Percentiles rank a stretch among this genome's conserved stretches.
Conservation (phyloP, 2,888 invertebrate genomes). For the Agrotis segetum region DNA sequence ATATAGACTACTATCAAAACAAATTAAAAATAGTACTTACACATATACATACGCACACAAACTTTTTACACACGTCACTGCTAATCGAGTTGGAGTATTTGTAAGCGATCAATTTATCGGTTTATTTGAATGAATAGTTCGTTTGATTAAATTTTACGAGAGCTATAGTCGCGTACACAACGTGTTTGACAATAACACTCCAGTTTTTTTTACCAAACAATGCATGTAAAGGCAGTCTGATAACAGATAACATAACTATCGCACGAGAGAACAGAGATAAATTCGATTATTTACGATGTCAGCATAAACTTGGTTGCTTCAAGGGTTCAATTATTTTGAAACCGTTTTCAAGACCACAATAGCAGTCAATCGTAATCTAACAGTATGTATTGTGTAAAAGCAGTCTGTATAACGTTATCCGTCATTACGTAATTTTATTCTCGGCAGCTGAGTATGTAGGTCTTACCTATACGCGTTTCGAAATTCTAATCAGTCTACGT, state of each 20-base stretch:
- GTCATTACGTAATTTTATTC: constrained; percentile 74
- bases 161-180: constrained; percentile 40
- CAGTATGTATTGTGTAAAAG: constrained; percentile 60
- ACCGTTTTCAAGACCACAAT: constrained; percentile 33
- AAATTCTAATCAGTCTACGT: constrained; percentile 73
- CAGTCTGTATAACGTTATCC: constrained; percentile 63
- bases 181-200: constrained; percentile 54
- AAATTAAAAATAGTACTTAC: constrained; percentile 62
- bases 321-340: constrained; percentile 41
- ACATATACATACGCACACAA: constrained; percentile 38
- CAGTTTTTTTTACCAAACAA: constrained; percentile 53
- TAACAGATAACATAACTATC: constrained; percentile 67
- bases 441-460: constrained; percentile 78
- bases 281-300: constrained; percentile 37
- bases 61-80: constrained; percentile 48
- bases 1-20: constrained; percentile 23
- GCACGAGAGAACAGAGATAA: constrained; percentile 62
- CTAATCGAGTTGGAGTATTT: constrained; percentile 26
- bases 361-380: constrained; percentile 42
- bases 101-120: constrained; percentile 42
- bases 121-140: constrained; percentile 15
- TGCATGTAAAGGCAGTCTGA: constrained; percentile 52
- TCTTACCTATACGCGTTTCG: constrained; percentile 75
- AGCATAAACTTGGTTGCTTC: constrained; percentile 21
- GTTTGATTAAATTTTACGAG: constrained; percentile 33